Conservation (phyloP, 2,888 invertebrate species). For the Philopedon plagiatum region DNA sequence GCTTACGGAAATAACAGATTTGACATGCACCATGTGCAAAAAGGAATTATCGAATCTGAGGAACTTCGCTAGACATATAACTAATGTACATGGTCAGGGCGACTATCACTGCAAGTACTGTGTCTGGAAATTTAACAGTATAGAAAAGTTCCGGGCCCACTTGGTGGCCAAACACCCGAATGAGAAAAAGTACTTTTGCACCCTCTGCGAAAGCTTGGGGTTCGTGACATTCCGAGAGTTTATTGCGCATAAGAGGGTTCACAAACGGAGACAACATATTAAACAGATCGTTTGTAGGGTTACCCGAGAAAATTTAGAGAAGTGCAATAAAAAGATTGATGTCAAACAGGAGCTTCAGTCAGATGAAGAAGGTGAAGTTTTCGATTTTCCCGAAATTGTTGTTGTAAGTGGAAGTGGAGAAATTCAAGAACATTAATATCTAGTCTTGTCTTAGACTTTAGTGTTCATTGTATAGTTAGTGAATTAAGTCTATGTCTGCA, state of each 20-base stretch:
- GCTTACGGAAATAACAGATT: constrained; percentile 10
- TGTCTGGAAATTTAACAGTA: neutral
- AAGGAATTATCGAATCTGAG: neutral
- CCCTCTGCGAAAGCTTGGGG: neutral
- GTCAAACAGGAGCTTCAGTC: neutral
- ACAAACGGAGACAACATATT: constrained; percentile 5
- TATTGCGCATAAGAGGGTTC: neutral
- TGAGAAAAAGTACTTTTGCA: constrained; percentile 19
- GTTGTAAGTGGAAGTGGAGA: neutral
- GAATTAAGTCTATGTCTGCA: no score
- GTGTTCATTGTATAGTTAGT: no score
- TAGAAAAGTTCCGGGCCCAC: neutral
- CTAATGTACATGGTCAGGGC: constrained; percentile 1
- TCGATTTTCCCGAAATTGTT: constrained; percentile 9
- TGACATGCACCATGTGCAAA: neutral
- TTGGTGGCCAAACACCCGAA: constrained; percentile 2
- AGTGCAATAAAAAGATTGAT: neutral
- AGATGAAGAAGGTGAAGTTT: neutral
- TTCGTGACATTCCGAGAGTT: constrained; percentile 2
- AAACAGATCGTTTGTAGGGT: constrained; percentile 1
- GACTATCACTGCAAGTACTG: constrained; percentile 1
- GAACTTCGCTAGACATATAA: constrained; percentile 18
- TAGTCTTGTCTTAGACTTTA: no score
- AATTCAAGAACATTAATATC: neutral
- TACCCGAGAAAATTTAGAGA: neutral